Conservation (phyloP, 2,113 vertebrate genomes). For the Carassius gibelio region DNA sequence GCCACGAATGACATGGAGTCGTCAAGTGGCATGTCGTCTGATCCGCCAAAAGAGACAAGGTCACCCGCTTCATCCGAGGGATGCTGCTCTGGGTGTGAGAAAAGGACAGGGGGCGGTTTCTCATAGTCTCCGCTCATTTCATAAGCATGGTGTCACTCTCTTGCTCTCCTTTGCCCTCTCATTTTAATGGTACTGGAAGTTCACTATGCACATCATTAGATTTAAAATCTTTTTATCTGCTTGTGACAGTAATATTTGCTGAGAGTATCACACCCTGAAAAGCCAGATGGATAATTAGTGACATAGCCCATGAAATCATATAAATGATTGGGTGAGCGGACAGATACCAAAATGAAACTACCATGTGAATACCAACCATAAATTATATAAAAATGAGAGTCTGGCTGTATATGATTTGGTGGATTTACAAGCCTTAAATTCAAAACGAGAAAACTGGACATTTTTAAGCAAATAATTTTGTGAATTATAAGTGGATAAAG, state of each 20-base stretch:
- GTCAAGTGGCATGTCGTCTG: no score
- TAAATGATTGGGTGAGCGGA: neutral
- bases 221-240: slow-evolving; percentile 25
- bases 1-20: no score
- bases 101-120: no score
- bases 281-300: slow-evolving; percentile 11
- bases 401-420: slow-evolving; percentile 3
- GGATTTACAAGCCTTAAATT: neutral
- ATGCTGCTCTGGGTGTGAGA: no score
- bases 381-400: neutral
- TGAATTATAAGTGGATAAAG: neutral
- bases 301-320: slow-evolving; percentile 13
- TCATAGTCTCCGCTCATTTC: neutral
- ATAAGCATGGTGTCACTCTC: neutral
- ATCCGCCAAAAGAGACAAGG: no score
- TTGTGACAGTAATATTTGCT: slow-evolving; percentile 4
- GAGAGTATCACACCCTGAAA: slow-evolving; percentile 20
- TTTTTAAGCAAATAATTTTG: neutral
- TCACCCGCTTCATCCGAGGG: no score
- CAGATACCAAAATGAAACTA: neutral
- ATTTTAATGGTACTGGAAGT: slow-evolving; percentile 1
- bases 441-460: neutral
- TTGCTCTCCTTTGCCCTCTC: neutral
- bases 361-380: neutral
- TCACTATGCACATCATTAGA: slow-evolving; percentile 1